These are phyloP conservation scores for Malurus cyaneus DNA, from an alignment of 2,113 vertebrate genomes.

Conservation along the genomic window DNA sequence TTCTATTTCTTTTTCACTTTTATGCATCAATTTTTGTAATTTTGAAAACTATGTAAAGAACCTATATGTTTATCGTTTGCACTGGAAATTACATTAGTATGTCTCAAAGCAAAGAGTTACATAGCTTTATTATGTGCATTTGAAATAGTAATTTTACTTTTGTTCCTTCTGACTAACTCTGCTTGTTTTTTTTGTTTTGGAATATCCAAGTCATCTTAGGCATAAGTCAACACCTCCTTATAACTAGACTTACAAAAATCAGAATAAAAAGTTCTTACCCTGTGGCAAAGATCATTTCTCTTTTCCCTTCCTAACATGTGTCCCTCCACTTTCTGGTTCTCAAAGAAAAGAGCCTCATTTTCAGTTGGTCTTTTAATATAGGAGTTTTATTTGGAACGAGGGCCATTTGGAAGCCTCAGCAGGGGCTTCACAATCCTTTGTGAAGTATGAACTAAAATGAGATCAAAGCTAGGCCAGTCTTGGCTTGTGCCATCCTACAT, in stretches of 20 bases:
- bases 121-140: not conserved
- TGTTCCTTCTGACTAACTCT: not conserved
- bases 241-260: not conserved
- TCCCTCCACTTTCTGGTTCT: not conserved
- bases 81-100: not conserved
- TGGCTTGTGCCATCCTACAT: not conserved
- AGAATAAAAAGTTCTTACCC: not conserved
- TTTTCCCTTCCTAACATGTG: not conserved
- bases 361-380: not conserved
- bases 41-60: not conserved
- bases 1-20: constrained; percentile 2
- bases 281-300: not conserved
- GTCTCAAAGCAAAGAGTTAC: not conserved
- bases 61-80: not conserved
- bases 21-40: not conserved
- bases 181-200: not conserved
- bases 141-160: not conserved
- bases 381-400: not conserved
- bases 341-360: not conserved
- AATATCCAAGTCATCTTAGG: not conserved
- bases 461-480: not conserved
- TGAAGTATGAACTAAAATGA: not conserved
- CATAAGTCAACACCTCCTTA: not conserved
- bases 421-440: not conserved
- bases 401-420: not conserved